A percentile compares a stretch with the other conserved stretches of the same genome.
Evolutionary conservation across 2,113 vertebrate species (phyloP).

Genomic region (Phaethornis superciliosus): DNA sequence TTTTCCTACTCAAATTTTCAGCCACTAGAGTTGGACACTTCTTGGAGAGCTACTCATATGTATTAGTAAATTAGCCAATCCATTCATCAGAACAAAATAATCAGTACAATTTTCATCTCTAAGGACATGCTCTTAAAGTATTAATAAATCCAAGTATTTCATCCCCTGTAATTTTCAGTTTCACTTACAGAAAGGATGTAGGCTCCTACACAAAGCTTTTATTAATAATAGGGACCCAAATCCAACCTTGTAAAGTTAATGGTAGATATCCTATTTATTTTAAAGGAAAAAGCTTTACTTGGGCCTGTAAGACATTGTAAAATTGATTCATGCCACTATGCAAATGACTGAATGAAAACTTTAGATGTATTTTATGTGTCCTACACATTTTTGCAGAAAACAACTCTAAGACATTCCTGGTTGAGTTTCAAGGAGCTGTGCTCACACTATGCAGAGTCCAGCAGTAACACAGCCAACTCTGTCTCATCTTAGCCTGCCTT

Average conservation of each 20-base stretch:
- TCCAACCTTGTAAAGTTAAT: not conserved
- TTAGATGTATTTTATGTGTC: not conserved
- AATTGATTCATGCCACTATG: not conserved
- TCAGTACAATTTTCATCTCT: not conserved
- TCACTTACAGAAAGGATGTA: not conserved
- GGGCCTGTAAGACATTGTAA: not conserved
- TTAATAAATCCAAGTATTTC: not conserved
- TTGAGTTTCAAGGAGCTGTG: not conserved
- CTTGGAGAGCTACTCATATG: not conserved
- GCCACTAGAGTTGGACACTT: not conserved
- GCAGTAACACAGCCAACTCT: not conserved
- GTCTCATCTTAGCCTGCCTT: not conserved
- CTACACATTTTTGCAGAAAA: not conserved
- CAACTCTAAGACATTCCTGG: not conserved
- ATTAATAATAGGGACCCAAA: not conserved
- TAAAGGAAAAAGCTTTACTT: not conserved
- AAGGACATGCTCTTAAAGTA: not conserved
- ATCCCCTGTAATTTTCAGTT: not conserved
- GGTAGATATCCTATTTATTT: not conserved
- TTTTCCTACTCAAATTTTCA: not conserved
- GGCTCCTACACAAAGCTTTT: not conserved
- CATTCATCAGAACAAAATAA: not conserved
- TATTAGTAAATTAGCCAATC: not conserved
- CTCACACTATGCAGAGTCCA: not conserved
- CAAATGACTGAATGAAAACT: not conserved